phyloP scores from a whole-genome alignment of 2,797 vertebrate species.

The Myioborus miniatus region DNA sequence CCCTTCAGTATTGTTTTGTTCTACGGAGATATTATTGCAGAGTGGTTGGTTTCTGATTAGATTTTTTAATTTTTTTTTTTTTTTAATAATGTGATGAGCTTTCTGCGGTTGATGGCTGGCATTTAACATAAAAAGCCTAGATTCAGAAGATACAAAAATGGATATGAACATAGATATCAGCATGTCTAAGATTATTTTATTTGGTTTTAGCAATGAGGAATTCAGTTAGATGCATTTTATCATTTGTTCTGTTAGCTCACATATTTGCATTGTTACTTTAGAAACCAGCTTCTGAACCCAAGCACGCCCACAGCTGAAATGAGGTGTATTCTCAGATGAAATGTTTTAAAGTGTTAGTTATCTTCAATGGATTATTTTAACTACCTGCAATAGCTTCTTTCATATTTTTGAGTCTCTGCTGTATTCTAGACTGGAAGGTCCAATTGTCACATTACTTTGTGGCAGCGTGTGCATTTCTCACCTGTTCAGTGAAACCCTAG shows the following conservation, averaged over 20 bases:
- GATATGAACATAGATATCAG: neutral
- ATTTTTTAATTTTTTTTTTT: neutral
- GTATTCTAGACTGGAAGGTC: neutral
- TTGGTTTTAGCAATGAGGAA: neutral
- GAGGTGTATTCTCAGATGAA: neutral
- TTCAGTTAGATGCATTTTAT: neutral
- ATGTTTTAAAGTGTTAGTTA: neutral
- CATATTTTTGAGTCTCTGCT: neutral
- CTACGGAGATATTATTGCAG: neutral
- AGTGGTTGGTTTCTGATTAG: neutral
- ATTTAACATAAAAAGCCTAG: neutral
- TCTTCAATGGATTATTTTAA: slow-evolving; percentile 10
- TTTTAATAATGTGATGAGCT: neutral
- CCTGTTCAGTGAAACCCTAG: slow-evolving; percentile 34
- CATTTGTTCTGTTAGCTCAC: neutral
- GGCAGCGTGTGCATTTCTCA: slow-evolving; percentile 3
- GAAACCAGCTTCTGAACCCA: neutral
- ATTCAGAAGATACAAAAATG: neutral
- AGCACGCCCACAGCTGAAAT: neutral
- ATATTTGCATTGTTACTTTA: neutral
- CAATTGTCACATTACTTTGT: neutral
- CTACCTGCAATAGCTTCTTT: neutral
- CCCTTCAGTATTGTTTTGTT: neutral
- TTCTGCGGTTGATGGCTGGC: neutral
- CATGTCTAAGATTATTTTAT: neutral